These are phyloP conservation scores for Thaleichthys pacificus DNA, from an alignment of 2,797 vertebrate genomes.

Conservation along the genomic window DNA sequence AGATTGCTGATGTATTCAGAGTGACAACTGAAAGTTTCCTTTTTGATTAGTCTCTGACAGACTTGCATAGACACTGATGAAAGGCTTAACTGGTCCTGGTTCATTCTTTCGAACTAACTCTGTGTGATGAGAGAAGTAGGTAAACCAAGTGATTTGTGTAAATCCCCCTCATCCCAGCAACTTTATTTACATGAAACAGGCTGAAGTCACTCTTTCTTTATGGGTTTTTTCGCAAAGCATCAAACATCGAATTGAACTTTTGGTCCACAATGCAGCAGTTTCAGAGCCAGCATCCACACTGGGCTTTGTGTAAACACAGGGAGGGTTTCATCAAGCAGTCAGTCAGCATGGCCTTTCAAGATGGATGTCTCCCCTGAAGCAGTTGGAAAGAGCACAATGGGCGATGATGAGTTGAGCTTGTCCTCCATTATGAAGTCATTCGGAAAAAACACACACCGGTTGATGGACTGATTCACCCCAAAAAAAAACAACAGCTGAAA, in stretches of 20 bases:
- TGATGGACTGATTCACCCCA: conserved; percentile 16
- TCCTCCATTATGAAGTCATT: conserved; percentile 43
- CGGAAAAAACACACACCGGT: conserved; percentile 26
- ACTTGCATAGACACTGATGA: not conserved
- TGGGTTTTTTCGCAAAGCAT: conserved; percentile 45
- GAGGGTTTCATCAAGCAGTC: conserved; percentile 29
- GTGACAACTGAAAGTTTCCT: not conserved
- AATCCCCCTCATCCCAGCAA: conserved; percentile 32
- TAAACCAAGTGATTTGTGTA: conserved; percentile 29
- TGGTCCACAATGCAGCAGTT: not conserved
- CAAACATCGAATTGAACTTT: not conserved
- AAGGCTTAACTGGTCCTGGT: conserved; percentile 9
- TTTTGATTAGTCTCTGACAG: not conserved
- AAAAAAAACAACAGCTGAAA: too few relatives aligned
- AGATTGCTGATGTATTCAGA: not conserved
- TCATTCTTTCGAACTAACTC: not conserved
- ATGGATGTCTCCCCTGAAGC: conserved; percentile 23
- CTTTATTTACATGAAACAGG: conserved; percentile 38
- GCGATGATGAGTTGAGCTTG: conserved; percentile 27
- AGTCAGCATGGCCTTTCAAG: conserved; percentile 21
- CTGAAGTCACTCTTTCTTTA: conserved; percentile 29
- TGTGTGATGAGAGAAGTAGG: conserved; percentile 12
- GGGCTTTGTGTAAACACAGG: not conserved
- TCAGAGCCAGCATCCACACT: not conserved
- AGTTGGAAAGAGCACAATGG: conserved; percentile 22